Evolutionary conservation across 2,888 invertebrate species (phyloP), one percentile per base, ranked within the genome.

Genomic region (Ormyrus nitidulus): DNA sequence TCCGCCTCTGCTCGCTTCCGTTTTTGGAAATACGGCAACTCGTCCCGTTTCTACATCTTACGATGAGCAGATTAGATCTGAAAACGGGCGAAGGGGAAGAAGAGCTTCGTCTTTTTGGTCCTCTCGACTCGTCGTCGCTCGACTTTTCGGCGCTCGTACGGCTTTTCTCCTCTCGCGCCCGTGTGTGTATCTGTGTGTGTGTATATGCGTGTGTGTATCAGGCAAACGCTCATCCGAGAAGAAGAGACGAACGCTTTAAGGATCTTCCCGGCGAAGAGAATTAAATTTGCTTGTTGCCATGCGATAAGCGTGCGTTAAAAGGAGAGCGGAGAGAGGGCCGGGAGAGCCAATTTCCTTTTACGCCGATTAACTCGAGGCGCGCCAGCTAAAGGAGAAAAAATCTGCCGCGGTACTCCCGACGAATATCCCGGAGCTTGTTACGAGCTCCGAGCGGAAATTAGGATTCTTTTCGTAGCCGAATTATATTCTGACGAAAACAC

Each of bases 91-190:
- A 13, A 58, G 53, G 61, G 64, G 54, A 72, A 79, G 73, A 81
- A 66, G 80, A 77, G 72, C 74, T 72, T 74, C 73, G 72, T 79
- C 74, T 69, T 75, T 84, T 83, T 77, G 34, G 34, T 34, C 34
- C 4, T 3, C 34, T 34, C 34, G 34, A 34, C 34, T 53, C 68
- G 79, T 74, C 82, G 82, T 84, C 84, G 77, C 81, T 80, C 80
- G 78, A 84, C 84, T 75, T 80, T 80, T 84, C 84, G 83, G 74
- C 83, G 81, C 81, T 80, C 77, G 58, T 34, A 73, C 75, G 13
- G 49, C 64, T 51, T 69, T 61, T 19, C 49, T 61, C 19, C 19
- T 48, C 48, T 76, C n/a, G 6, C 8, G 10, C 54, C 5, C 53
- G n/a, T 44, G 13, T 19, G 19, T 19, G 19, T 9, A 19, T 19